Base-by-base conservation (phyloP, 2,888 invertebrate species). In the Pristionchus entomophagus region DNA sequence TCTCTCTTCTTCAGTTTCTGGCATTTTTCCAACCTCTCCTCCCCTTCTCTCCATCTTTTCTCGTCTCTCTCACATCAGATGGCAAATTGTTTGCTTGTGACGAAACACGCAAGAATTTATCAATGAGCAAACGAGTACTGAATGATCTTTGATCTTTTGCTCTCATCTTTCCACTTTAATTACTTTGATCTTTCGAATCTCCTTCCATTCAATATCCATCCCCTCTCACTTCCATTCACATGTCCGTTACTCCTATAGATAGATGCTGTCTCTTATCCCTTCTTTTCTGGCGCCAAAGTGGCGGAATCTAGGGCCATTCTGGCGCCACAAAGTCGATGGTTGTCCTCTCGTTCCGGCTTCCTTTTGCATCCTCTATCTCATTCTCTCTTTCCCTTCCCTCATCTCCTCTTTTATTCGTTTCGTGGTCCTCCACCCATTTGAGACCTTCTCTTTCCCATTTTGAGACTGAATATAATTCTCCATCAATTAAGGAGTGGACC, bases 1-100 rank as follows among this genome's bases (percentile, higher is more conserved):
- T 65, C 6, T 62, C 59, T 62, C 59, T 22, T 4, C 4, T 35
- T 19, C 19, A 26, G 56, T 56, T 62, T 62, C 62, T 62, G 62
- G 62, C 62, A 65, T 32, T 65, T 32, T 35, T 29, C 62, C 62
- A 65, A 65, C 62, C 59, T 26, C 41, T 73, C 41, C 65, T 65
- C 59, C 26, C 59, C 29, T 29, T 26, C 59, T 26, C 26, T 22
- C 59, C 59, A 8, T 59, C 32, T 8, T 10, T 65, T 35, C n/a
- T n/a, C n/a, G n/a, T 35, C 59, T 59, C 59, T 65, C 62, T 65
- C 26, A 65, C 29, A 65, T 65, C 62, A 65, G 62, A 65, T 65
- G 62, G 62, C n/a, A n/a, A 19, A 65, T 17, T 65, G 62, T 65
- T 65, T 65, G 62, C 0, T 19, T 14, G 62, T 65, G 62, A 65